These are phyloP conservation scores for Eurypyga helias DNA, from an alignment of 2,113 vertebrate genomes.

Conservation along the genomic window DNA sequence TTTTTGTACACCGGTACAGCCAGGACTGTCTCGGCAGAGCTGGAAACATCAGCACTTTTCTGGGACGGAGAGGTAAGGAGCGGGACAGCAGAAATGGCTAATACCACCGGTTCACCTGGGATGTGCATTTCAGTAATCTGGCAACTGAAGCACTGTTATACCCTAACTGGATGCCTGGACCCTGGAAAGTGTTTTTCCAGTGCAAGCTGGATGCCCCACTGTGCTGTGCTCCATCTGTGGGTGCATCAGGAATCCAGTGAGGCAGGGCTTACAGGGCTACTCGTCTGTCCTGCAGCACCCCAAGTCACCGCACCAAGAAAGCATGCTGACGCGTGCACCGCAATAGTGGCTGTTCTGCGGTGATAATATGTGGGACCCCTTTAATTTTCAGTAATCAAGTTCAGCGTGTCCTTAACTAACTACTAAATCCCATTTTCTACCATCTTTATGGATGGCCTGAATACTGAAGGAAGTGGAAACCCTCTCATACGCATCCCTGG, in stretches of 20 bases:
- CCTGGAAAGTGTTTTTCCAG: neutral
- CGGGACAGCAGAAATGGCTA: neutral
- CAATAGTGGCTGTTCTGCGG: neutral
- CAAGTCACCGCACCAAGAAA: neutral
- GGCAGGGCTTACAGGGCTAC: neutral
- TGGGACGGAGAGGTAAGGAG: neutral
- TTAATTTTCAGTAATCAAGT: neutral
- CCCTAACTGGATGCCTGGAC: neutral
- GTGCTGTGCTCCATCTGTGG: neutral
- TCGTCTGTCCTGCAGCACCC: neutral
- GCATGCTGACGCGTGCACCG: fast-evolving
- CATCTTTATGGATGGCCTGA: neutral
- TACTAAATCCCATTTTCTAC: neutral
- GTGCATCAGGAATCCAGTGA: fast-evolving
- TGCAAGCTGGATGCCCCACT: neutral
- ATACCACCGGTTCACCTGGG: neutral
- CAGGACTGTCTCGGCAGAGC: neutral
- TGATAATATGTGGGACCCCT: neutral
- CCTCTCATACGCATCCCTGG: fast-evolving
- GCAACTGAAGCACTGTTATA: neutral
- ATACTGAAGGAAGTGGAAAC: neutral
- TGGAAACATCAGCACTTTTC: neutral
- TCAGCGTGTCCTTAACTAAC: neutral
- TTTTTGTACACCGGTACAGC: neutral
- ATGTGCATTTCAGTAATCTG: neutral